phyloP scores from a whole-genome alignment of 2,797 vertebrate genomes.

The Miichthys miiuy region DNA sequence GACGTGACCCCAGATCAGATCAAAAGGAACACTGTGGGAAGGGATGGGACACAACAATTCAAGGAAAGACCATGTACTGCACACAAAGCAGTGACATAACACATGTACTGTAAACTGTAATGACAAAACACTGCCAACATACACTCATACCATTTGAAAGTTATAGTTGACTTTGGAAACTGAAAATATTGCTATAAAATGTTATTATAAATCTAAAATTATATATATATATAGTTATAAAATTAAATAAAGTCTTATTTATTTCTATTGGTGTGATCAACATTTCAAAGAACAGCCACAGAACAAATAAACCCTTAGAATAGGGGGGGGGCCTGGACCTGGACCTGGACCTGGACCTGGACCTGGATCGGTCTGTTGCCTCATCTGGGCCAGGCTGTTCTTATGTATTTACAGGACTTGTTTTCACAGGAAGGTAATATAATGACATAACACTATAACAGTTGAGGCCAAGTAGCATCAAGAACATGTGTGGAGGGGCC shows the following conservation, averaged over 20 bases:
- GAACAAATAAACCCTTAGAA: background rate
- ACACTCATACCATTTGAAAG: background rate
- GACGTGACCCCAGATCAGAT: background rate
- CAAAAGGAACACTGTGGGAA: background rate
- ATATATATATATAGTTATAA: too few species aligned
- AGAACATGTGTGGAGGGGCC: background rate
- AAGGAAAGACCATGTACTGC: background rate
- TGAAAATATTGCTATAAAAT: background rate
- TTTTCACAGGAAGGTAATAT: background rate
- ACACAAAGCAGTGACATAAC: background rate
- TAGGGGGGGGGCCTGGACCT: too few species aligned
- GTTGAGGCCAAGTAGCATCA: accelerated
- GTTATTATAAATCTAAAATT: too few species aligned
- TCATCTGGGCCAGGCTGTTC: background rate
- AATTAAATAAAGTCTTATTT: too few species aligned
- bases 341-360: too few species aligned
- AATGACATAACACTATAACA: too few species aligned
- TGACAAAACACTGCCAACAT: background rate
- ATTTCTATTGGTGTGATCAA: background rate
- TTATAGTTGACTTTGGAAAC: background rate
- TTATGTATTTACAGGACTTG: background rate
- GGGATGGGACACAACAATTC: background rate
- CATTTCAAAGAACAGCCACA: background rate
- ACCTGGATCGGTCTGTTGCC: background rate
- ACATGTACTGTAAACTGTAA: background rate